A percentile compares a stretch with the other conserved stretches of the same genome.
Conservation (phyloP, 1,140 invertebrate genomes). For the Agrilus planipennis region DNA sequence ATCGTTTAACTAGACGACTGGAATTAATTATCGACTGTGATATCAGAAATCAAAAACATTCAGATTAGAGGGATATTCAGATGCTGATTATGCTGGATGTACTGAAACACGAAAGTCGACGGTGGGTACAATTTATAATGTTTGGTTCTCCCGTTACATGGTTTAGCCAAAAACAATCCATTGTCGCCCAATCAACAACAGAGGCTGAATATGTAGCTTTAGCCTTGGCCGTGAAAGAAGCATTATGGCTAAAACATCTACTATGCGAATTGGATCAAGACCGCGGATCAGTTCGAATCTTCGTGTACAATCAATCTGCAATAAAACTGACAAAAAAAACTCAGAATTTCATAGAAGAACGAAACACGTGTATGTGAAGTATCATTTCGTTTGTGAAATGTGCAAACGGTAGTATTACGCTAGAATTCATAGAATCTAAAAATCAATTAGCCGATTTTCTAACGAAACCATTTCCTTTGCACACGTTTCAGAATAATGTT, state of each 20-base stretch:
- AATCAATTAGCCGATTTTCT: too few species aligned
- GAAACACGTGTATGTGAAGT: too few species aligned
- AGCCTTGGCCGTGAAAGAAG: background rate
- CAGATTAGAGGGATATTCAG: background rate
- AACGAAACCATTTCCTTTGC: too few species aligned
- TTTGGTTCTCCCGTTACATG: slow-evolving; percentile 7
- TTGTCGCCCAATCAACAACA: too few species aligned
- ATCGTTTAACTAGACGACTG: too few species aligned
- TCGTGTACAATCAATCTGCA: background rate
- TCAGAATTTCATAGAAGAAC: too few species aligned
- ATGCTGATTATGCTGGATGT: slow-evolving; percentile 4
- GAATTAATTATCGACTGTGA: too few species aligned
- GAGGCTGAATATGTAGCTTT: too few species aligned
- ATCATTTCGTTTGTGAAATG: too few species aligned
- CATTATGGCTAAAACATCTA: background rate
- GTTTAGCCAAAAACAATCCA: slow-evolving; percentile 6
- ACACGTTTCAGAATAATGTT: too few species aligned
- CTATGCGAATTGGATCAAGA: background rate
- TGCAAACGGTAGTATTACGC: too few species aligned
- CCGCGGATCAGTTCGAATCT: background rate
- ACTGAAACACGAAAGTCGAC: slow-evolving; percentile 7
- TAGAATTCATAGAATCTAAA: too few species aligned
- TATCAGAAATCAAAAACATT: background rate
- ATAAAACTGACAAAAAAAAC: background rate
- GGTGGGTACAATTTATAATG: slow-evolving; percentile 7